Evolutionary conservation across 2,888 invertebrate genomes (phyloP).

Genomic region (Pemphredon lugubris): DNA sequence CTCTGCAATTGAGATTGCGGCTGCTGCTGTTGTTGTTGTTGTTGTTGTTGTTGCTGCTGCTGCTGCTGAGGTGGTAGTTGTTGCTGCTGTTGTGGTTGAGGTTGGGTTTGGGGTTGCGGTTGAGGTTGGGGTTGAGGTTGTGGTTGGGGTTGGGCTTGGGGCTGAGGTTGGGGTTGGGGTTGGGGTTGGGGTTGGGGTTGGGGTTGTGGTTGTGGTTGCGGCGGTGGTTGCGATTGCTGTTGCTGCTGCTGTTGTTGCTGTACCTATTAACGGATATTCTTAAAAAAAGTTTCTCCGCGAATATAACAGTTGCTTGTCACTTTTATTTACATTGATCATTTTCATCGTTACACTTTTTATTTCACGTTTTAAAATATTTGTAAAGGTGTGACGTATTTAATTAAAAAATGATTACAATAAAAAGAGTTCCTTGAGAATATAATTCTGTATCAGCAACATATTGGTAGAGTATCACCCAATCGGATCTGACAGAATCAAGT

Average conservation of each 20-base stretch:
- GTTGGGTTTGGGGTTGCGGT: constrained; percentile 48
- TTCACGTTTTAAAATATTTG: too few species aligned
- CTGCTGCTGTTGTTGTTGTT: constrained; percentile 52
- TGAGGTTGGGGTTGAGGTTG: constrained; percentile 57
- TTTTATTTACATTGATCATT: too few species aligned
- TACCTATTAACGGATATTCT: constrained; percentile 44
- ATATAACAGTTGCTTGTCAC: too few species aligned
- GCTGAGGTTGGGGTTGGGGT: constrained; percentile 69
- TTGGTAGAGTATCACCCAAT: too few species aligned
- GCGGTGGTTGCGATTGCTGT: constrained; percentile 37
- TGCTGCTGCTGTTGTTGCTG: constrained; percentile 68
- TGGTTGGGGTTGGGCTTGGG: constrained; percentile 39
- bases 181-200: constrained; percentile 52
- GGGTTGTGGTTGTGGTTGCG: constrained; percentile 40
- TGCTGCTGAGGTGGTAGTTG: constrained; percentile 33
- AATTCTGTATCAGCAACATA: too few species aligned
- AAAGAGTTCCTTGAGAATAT: too few species aligned
- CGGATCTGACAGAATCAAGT: not conserved
- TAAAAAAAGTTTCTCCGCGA: too few species aligned
- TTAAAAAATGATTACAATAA: too few species aligned
- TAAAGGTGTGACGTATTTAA: too few species aligned
- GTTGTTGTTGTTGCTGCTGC: constrained; percentile 43
- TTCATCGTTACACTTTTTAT: too few species aligned
- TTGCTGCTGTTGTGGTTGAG: constrained; percentile 28
- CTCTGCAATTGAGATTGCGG: constrained; percentile 69